Evolutionary conservation across 2,888 invertebrate genomes (phyloP), one percentile per base, ranked within the genome.

Genomic region (Coremacera marginata): DNA sequence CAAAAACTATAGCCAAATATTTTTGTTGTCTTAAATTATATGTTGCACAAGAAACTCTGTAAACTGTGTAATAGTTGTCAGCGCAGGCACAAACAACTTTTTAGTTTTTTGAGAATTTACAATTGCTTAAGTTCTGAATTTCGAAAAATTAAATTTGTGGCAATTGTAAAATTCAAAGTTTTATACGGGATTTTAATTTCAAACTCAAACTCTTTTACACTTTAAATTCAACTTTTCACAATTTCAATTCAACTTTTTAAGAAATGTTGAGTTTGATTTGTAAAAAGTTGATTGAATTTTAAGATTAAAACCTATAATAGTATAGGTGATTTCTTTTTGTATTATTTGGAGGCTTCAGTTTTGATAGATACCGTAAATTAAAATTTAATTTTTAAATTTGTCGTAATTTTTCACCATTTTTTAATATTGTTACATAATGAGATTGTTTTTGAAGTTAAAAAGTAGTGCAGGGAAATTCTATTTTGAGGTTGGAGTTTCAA

Each of bases 1-100:
- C 7, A 31, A 77, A 81, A 79, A 68, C n/a, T 77, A 51, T 73
- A 67, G 80, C 82, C 83, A 81, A 81, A 82, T 44, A 60, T 75
- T 72, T 67, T 77, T 52, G 79, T 75, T 68, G 60, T 65, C 25
- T 9, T 51, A 52, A 22, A 34, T n/a, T 25, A 31, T 49, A 62
- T 19, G 34, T 14, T 34, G 55, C 55, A 22, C 14, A 11, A 37
- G 19, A 71, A 71, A 71, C 57, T n/a, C 22, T 25, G 14, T 22
- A 63, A 63, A 34, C 31, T 31, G 31, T 34, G 34, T n/a, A 14
- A 3, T 22, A 67, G 67, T 44, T 34, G 7, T 37, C 19, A 16
- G 60, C 7, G 60, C 62, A 44, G 52, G 27, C 73, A 52, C 73
- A 74, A 74, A 74, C 74, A 74, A 74, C 65, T 74, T 74, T 67